Base-by-base conservation (phyloP, 2,797 vertebrate species). In the Octomys mimax region DNA sequence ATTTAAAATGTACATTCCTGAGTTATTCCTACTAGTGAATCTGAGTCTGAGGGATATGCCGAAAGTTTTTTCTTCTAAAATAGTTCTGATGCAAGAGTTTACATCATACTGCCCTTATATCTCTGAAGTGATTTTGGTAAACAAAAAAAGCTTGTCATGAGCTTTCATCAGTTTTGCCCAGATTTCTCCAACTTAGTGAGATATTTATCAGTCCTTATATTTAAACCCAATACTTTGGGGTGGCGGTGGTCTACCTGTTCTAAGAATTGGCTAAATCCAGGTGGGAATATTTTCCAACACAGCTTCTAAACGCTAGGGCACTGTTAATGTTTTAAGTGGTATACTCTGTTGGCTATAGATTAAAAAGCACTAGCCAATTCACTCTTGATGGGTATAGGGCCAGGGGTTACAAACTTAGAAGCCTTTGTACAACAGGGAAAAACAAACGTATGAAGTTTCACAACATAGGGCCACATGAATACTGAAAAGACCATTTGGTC, bases 1-100 rank as follows among this genome's bases (percentile, higher is more conserved):
- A 87, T 71, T 52, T 83, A 88, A 93, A 87, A 93, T 52, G 68
- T 11, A 49, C 33, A 80, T 80, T 83, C 31, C 26, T 90, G 31
- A 14, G 26, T 46, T 83, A 77, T 19, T 49, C 18, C 52, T 64
- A 10, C 24, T 49, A 39, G 13, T 62, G 54, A 91, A 70, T 73
- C 13, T 71, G 64, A 73, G 52, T 46, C 33, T 87, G 13, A 28
- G 62, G 31, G 21, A 73, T 3, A 22, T 22, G 79, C 9, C 33
- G 84, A 83, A 4, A 18, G 19, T 11, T 13, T 77, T 86, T 82
- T 52, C 24, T 57, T 87, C 26, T 39, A 49, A 87, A 66, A 33
- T 61, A 68, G 62, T 57, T 92, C 62, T 80, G 33, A 26, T 22
- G 36, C 5, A 77, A 83, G 68, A 87, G 36, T 57, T 81, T 77